Evolutionary conservation across 2,797 vertebrate genomes (phyloP), one percentile per base, ranked within the genome.

Genomic region (Acipenser oxyrinchus): DNA sequence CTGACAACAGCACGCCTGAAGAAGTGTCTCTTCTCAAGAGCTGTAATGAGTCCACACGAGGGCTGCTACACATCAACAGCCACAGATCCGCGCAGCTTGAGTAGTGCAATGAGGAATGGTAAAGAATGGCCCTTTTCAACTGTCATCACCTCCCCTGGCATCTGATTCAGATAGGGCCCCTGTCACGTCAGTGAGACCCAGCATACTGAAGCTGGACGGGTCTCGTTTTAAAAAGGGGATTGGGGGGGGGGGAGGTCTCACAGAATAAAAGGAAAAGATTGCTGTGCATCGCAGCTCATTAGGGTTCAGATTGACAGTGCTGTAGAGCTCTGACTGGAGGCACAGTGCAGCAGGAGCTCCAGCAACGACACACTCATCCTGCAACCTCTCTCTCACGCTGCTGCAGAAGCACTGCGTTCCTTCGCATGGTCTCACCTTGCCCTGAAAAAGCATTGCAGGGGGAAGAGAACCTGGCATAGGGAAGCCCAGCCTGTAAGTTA

Each of bases 61-160:
- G 65, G 65, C 12, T 71, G 70, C 65, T 61, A 65, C 65, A 65
- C 70, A 67, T 68, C 65, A 64, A 76, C 72, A 72, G 62, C 1
- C 12, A 67, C 50, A 15, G 61, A 68, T 69, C 73, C 71, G 70
- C 71, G 66, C n/a, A 3, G 68, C 11, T 13, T 13, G 6, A 58
- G 23, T 4, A 3, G 23, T 37, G 23, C 55, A 58, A 58, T 37
- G 6, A 37, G 18, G 13, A 7, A 62, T 62, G 60, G 55, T 12
- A n/a, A 58, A 58, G 23, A 37, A 10, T 55, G 52, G 52, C 52
- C 9, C 52, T 55, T 55, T n/a, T 55, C 9, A 10, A n/a, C 52
- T 55, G 9, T n/a, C n/a, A 55, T 55, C 52, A 55, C 7, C 48
- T 37, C 48, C 2, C 2, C 13, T 48, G 9, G 60, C 8, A n/a